A percentile compares a stretch with the other conserved stretches of the same genome.
Conservation (phyloP, 2,797 vertebrate species). For the Brachyalestes nurse region DNA sequence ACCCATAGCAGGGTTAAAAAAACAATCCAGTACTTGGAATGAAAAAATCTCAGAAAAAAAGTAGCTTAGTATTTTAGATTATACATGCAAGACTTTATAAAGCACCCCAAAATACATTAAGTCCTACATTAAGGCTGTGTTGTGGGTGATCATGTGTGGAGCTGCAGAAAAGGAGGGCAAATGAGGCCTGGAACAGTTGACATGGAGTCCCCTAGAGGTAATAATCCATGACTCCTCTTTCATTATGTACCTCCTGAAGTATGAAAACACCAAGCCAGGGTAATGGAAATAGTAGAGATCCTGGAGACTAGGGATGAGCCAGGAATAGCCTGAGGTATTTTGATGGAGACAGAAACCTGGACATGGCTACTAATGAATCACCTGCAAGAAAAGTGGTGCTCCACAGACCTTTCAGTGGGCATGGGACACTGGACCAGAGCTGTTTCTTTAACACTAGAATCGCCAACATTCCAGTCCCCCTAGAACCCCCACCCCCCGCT, state of each 20-base stretch:
- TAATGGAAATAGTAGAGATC: neutral
- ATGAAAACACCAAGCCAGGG: neutral
- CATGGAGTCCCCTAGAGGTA: no score
- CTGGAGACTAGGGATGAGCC: neutral
- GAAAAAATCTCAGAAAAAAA: neutral
- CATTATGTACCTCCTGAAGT: no score
- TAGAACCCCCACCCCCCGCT: no score
- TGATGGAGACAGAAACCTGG: neutral
- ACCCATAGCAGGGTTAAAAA: neutral
- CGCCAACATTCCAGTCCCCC: no score
- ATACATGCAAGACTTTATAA: neutral
- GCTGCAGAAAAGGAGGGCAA: neutral
- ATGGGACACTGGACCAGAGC: no score
- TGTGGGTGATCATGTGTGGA: neutral
- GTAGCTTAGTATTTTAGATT: neutral
- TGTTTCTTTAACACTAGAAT: no score
- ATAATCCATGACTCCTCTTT: neutral
- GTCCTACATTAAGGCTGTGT: neutral
- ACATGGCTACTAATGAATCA: neutral
- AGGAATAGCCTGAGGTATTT: neutral
- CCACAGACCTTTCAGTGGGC: neutral
- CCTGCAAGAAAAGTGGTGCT: neutral
- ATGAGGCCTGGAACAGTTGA: neutral
- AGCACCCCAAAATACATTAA: no score
- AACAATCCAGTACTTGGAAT: neutral